phyloP scores from a whole-genome alignment of 2,797 vertebrate species.

The Hyperoplus lanceolatus region DNA sequence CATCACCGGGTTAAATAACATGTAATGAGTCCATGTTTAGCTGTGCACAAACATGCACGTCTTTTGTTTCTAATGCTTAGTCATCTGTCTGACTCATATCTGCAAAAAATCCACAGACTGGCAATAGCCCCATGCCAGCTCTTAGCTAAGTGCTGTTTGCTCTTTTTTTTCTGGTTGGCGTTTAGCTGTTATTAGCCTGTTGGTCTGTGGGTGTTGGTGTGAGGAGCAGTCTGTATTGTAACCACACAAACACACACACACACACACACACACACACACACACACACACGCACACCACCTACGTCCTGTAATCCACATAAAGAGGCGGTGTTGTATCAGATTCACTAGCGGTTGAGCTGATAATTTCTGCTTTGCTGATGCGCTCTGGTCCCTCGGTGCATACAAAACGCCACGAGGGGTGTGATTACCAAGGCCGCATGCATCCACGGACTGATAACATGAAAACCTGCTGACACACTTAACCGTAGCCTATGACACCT shows the following conservation, averaged over 20 bases:
- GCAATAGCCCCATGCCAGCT: constrained; percentile 39
- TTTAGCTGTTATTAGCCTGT: constrained; percentile 49
- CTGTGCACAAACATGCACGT: constrained; percentile 37
- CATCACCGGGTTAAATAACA: constrained; percentile 27
- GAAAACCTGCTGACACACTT: constrained; percentile 60
- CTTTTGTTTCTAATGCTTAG: constrained; percentile 49
- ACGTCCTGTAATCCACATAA: constrained; percentile 62
- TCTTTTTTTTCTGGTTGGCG: constrained; percentile 73
- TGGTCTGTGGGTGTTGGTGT: constrained; percentile 77
- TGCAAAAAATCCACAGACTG: constrained; percentile 47
- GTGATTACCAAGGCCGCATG: constrained; percentile 58
- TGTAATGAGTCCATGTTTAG: constrained; percentile 22
- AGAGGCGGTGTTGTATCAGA: constrained; percentile 54
- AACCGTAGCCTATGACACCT: constrained; percentile 42
- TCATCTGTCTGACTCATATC: constrained; percentile 61
- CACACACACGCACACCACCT: constrained; percentile 35
- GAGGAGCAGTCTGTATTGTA: constrained; percentile 65
- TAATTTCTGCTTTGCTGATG: constrained; percentile 64
- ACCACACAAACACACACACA: background rate
- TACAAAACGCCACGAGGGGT: constrained; percentile 30
- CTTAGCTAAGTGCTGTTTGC: constrained; percentile 56
- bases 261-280: no score
- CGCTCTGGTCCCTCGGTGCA: background rate
- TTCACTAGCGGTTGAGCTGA: constrained; percentile 52
- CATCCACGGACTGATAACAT: constrained; percentile 58